Evolutionary conservation across 2,888 invertebrate species (phyloP), one percentile per base, ranked within the genome.

Genomic region (Portevinia maculata): DNA sequence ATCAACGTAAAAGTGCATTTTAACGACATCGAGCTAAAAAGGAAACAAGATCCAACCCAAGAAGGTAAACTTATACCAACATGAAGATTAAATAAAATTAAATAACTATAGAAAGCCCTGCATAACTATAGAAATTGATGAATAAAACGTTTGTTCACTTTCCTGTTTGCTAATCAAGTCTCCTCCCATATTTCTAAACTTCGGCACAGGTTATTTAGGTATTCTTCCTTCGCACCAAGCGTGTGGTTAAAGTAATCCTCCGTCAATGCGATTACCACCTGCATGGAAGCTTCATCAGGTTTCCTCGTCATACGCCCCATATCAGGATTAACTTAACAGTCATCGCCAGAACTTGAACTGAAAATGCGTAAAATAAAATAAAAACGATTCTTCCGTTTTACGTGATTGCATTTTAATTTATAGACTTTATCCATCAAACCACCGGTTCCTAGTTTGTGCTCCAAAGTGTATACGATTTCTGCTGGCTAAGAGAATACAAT

Each of bases 81-180:
- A 41, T 44, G 44, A 73, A 65, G 73, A 79, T 79, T 65, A 32
- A 79, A 73, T 79, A 65, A 65, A 79, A 65, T 79, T 59, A 73
- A 52, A 73, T 59, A 73, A 73, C 57, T 70, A 39, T 30, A 41
- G 34, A 57, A 53, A 46, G 11, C 21, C 21, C 15, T 11, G 24
- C 8, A 15, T 5, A 9, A 0, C 41, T 46, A 44, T 60, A 59
- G 52, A 59, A 65, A 65, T 44, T 79, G 73, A 79, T 65, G 65
- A 65, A 15, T 39, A 39, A 59, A 73, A 79, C 78, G 44, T 64
- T 65, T 78, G 71, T 78, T 78, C 34, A 44, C 41, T 52, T 78
- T 71, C 64, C 73, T 57, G 71, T 73, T 79, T 53, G 39, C 48
- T 65, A 64, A 59, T 73, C 57, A 64, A 39, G 13, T 28, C 32